These are phyloP conservation scores for Balearica regulorum DNA, from an alignment of 2,797 vertebrate species.

Conservation along the genomic window DNA sequence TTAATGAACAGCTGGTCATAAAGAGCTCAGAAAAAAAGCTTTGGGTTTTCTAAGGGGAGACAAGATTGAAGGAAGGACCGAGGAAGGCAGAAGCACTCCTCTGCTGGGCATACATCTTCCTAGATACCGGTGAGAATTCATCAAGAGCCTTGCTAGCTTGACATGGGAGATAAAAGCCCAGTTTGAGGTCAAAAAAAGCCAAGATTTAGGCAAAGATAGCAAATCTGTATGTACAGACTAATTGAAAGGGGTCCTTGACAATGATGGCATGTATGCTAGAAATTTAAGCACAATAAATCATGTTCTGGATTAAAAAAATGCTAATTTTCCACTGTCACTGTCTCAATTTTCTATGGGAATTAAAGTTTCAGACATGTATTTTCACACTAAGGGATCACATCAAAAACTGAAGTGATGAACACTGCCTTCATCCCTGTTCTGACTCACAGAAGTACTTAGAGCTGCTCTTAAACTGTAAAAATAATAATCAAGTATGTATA, in stretches of 20 bases:
- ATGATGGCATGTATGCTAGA: background rate
- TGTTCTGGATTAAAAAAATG: background rate
- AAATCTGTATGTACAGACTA: background rate
- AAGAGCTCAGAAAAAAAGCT: background rate
- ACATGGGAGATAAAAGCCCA: background rate
- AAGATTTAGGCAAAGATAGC: background rate
- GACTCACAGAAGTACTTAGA: background rate
- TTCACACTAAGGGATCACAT: background rate
- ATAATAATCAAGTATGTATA: background rate
- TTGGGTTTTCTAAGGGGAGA: background rate
- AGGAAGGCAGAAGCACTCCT: background rate
- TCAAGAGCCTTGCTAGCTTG: background rate
- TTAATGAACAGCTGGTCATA: background rate
- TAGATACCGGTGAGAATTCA: background rate
- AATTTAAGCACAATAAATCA: background rate
- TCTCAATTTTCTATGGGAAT: background rate
- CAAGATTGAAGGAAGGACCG: background rate
- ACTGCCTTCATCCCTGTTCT: background rate
- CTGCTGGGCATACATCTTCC: background rate
- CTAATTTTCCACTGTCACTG: background rate
- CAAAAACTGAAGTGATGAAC: background rate
- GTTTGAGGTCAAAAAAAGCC: background rate
- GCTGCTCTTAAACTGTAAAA: background rate
- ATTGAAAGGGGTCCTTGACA: background rate
- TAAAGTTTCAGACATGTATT: background rate